Evolutionary conservation across 2,888 invertebrate genomes (phyloP), one percentile per base, ranked within the genome.

Genomic region (Synergus japonicus): DNA sequence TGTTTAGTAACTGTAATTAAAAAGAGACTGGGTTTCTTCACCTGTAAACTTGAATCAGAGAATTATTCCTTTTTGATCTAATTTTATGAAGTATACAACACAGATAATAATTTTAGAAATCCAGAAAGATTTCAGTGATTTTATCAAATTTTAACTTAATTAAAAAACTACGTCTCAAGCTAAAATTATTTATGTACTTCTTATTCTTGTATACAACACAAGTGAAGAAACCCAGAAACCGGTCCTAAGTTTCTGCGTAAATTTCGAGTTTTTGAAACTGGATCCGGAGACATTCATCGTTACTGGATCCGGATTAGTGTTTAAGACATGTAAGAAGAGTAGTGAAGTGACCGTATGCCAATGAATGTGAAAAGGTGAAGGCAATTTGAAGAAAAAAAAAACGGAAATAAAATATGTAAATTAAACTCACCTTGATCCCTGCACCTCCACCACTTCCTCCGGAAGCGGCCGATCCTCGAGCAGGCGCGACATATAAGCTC

Each of bases 401-500:
- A 76, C 58, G 67, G 54, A 58, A 49, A 63, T 58, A 54, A 49
- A 77, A 37, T 65, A 78, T 43, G 46, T 69, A 76, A 76, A 79
- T 66, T 79, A 54, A 73, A 89, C 91, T 89, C 84, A 90, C 91
- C 88, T 91, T 90, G 44, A 84, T 78, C 76, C 84, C 85, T 41
- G 83, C 86, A 78, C 84, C 83, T 44, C 82, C 84, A 37, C 83
- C 85, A 43, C 84, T 84, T 92, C 93, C 90, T 91, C 92, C 87
- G 92, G 91, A 80, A 29, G 82, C n/a, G 37, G 84, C 80, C 49
- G 78, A 78, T 41, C 88, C 88, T 65, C 91, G 88, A 83, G 93
- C 93, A 76, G 95, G 95, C 88, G 94, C 93, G 88, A 97, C 95
- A 92, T 96, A 97, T 88, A 98, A 94, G 91, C 97, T 97, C 93